Evolutionary conservation across 2,888 invertebrate species (phyloP), one percentile per base, ranked within the genome.

Genomic region (Oligia strigilis): DNA sequence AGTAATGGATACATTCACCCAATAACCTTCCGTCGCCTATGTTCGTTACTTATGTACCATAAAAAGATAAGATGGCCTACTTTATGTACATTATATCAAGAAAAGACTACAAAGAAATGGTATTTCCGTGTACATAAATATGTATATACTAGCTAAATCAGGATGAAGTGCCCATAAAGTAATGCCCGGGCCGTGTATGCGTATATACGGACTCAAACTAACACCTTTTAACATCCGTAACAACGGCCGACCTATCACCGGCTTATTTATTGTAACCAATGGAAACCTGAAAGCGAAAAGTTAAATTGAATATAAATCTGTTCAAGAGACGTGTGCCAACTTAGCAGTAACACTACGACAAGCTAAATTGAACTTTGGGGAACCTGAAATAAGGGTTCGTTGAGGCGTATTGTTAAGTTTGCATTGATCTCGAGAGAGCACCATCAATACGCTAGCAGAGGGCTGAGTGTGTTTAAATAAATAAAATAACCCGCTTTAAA

Each of bases 291-390:
- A 91, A 91, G 87, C 90, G 88, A 90, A 92, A 93, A 93, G 92
- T 93, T 93, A 92, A 93, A 93, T 93, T 93, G 93, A 93, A 92
- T 92, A 92, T 92, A 92, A 93, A 93, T 93, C 92, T 91, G 90
- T 90, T 91, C 85, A 69, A 74, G 67, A 75, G 86, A 88, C 89
- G 77, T 86, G 75, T 77, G 52, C 87, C 71, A 90, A 78, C 19
- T 72, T 80, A 52, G 1, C 36, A 17, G 2, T 29, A 8, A 13
- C 36, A 52, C 29, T 36, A 0, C 2, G 4, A 11, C 65, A 40
- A 1, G 8, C 3, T 2, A 84, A 80, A 77, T 19, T 81, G 4
- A 73, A 72, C 82, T n/a, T 76, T 84, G 43, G 14, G 0, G 0
- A 1, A 23, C 17, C 6, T 4, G 23, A 0, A 36, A 75, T 74